Evolutionary conservation across 2,888 invertebrate genomes (phyloP).

Genomic region (Enchytraeus crypticus): DNA sequence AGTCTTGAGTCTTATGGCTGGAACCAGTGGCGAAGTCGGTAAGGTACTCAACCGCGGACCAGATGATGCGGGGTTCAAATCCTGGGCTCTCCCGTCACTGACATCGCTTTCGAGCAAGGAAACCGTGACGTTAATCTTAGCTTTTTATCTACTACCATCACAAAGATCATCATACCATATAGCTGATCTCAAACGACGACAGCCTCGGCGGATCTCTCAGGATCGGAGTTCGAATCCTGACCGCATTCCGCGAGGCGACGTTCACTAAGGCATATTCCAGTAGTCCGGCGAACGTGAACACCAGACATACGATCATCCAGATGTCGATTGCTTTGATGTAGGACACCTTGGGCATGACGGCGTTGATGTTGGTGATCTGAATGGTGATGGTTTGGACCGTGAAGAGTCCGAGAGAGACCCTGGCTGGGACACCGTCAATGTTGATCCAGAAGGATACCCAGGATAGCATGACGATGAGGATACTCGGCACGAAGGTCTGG

Average conservation of each 20-base stretch:
- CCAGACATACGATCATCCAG: conserved; percentile 22
- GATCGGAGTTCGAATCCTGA: conserved; percentile 13
- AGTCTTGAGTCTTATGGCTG: no score
- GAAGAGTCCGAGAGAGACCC: conserved; percentile 76
- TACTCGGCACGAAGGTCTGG: conserved; percentile 25
- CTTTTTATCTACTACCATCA: no score
- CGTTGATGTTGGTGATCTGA: conserved; percentile 82
- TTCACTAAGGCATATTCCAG: conserved; percentile 32
- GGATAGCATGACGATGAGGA: conserved; percentile 54
- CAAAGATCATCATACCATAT: no score
- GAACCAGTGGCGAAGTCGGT: no score
- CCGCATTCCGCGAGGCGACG: conserved; percentile 26
- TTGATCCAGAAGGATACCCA: conserved; percentile 20
- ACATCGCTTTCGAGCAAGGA: no score
- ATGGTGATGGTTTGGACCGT: conserved; percentile 66
- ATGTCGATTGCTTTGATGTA: conserved; percentile 77
- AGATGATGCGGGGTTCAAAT: no score
- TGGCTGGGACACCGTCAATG: conserved; percentile 73
- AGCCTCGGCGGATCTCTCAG: conserved; percentile 7
- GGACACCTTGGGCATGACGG: conserved; percentile 79
- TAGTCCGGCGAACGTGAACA: conserved; percentile 32
- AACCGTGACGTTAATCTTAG: no score
- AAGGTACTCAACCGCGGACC: no score
- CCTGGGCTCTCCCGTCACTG: no score
- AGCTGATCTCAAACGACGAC: neutral